Conservation (phyloP, 2,888 invertebrate species). For the Apodemia zela region DNA sequence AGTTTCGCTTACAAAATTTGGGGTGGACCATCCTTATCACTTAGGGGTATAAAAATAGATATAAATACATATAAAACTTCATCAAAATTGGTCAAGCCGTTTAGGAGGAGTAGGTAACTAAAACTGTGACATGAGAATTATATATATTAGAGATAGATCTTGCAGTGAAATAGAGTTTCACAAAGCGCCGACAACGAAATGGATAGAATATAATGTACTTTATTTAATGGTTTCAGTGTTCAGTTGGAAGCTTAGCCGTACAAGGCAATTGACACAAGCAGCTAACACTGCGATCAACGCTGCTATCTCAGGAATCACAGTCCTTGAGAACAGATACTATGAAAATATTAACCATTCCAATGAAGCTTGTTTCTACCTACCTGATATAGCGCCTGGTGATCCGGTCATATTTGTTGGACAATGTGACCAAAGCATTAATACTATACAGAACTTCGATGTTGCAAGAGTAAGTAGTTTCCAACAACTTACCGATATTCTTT, state of each 20-base stretch:
- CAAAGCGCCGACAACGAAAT: no score
- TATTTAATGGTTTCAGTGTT: slow-evolving; percentile 45
- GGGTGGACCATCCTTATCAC: no score
- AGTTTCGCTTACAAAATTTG: no score
- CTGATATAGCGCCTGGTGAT: slow-evolving; percentile 42
- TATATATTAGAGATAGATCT: no score
- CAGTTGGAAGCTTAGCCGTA: slow-evolving; percentile 63
- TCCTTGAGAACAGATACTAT: slow-evolving; percentile 48
- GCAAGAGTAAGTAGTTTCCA: slow-evolving; percentile 37
- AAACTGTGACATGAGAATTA: no score
- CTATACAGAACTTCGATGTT: slow-evolving; percentile 45
- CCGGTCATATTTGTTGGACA: slow-evolving; percentile 50
- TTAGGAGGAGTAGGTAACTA: no score
- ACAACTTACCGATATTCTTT: background rate
- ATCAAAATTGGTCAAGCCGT: no score
- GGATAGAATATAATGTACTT: no score
- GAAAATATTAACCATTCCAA: slow-evolving; percentile 45
- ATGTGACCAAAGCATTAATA: slow-evolving; percentile 47
- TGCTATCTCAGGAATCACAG: slow-evolving; percentile 38
- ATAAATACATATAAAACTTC: no score
- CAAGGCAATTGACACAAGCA: slow-evolving; percentile 37
- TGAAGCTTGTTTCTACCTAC: slow-evolving; percentile 54
- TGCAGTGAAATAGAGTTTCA: no score
- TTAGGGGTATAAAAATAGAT: no score
- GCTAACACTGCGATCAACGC: slow-evolving; percentile 40